Evolutionary conservation across 2,888 invertebrate genomes (phyloP), one percentile per base, ranked within the genome.

Genomic region (Baronia brevicornis): DNA sequence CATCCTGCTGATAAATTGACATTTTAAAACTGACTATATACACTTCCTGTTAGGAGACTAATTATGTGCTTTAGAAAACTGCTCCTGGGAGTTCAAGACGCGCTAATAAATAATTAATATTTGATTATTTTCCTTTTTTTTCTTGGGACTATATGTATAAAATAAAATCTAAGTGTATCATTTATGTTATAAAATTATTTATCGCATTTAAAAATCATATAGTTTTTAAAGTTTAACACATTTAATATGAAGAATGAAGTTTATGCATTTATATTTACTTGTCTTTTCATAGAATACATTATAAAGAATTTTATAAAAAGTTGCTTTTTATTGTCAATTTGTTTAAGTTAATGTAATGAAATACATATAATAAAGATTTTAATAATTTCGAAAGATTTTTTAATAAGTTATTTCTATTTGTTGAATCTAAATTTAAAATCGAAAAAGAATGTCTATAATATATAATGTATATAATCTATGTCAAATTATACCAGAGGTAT

Each of bases 311-410:
- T 51, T 54, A 46, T 51, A 46, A 41, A 43, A 55, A 52, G 60
- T 62, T 61, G 55, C 60, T 61, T 65, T 65, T 47, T 36, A 48
- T 48, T 43, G 44, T 49, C 39, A 47, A 46, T 46, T 47, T 46
- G 42, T 44, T 46, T 50, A 51, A 45, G 45, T 48, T 49, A 46
- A 34, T 32, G 46, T 41, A n/a, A n/a, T n/a, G 46, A 44, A 48
- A 39, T 44, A 46, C 44, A 47, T 41, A 41, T 39, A 30, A 38
- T 37, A 30, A 43, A n/a, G n/a, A n/a, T n/a, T n/a, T n/a, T n/a
- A n/a, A n/a, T n/a, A n/a, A n/a, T n/a, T n/a, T n/a, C n/a, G n/a
- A n/a, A n/a, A n/a, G n/a, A n/a, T n/a, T n/a, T n/a, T n/a, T n/a
- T n/a, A n/a, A n/a, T n/a, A n/a, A n/a, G n/a, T n/a, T n/a, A n/a